phyloP scores from a whole-genome alignment of 2,888 invertebrate species.

The Pollenia labialis region DNA sequence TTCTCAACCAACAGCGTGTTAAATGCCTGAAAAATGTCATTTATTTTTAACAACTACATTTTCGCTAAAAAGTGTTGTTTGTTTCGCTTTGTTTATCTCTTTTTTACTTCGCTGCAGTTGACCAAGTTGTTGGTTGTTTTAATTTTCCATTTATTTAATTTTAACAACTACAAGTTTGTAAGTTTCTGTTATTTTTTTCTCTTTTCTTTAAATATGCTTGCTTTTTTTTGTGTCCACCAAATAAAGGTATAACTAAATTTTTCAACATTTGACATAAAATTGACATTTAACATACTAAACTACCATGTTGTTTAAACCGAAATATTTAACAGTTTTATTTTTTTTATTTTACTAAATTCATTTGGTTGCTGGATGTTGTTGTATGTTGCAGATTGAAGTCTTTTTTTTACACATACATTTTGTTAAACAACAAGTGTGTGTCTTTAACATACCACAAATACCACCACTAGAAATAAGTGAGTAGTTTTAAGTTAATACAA shows the following conservation, averaged over 20 bases:
- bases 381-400: conserved; percentile 16
- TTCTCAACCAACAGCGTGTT: conserved; percentile 46
- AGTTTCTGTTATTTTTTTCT: neutral
- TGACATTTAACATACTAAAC: conserved; percentile 81
- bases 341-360: neutral
- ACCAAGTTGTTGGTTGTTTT: conserved; percentile 37
- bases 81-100: neutral
- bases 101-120: conserved; percentile 17
- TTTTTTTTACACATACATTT: conserved; percentile 47
- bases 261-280: conserved; percentile 79
- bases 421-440: conserved; percentile 55
- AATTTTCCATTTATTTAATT: conserved; percentile 68
- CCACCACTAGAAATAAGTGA: neutral
- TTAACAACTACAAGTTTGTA: conserved; percentile 62
- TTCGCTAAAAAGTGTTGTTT: conserved; percentile 60
- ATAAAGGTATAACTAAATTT: conserved; percentile 61
- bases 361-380: conserved; percentile 10
- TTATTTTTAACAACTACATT: conserved; percentile 71
- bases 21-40: conserved; percentile 65
- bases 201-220: neutral
- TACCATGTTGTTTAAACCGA: conserved; percentile 69
- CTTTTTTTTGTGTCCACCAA: conserved; percentile 49
- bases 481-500: conserved; percentile 9
- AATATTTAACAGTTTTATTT: conserved; percentile 52
- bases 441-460: conserved; percentile 29